These are phyloP conservation scores for Cichladusa arquata DNA, from an alignment of 2,113 vertebrate genomes.

Conservation along the genomic window DNA sequence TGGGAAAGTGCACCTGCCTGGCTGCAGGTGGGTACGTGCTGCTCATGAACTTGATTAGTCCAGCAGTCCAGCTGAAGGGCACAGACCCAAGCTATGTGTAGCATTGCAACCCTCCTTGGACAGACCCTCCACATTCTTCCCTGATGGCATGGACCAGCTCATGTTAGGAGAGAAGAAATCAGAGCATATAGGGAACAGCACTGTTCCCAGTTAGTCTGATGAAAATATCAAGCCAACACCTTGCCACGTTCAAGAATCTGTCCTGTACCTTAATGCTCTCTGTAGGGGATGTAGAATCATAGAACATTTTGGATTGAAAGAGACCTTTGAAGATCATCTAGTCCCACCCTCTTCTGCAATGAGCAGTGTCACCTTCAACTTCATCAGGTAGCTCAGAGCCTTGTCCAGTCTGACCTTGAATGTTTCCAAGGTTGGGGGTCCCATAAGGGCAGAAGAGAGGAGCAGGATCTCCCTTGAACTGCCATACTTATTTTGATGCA, in stretches of 20 bases:
- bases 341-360: not conserved
- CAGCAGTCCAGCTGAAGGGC: not conserved
- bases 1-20: not conserved
- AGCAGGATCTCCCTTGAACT: not conserved
- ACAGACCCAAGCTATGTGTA: not conserved
- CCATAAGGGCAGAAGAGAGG: not conserved
- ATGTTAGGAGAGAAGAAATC: not conserved
- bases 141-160: not conserved
- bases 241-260: not conserved
- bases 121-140: not conserved
- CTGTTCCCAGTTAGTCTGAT: not conserved
- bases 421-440: not conserved
- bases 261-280: not conserved
- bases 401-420: not conserved
- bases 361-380: not conserved
- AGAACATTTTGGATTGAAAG: not conserved
- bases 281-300: not conserved
- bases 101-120: not conserved
- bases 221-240: not conserved
- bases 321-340: not conserved
- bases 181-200: fast-evolving
- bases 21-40: not conserved
- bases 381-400: not conserved
- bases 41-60: not conserved
- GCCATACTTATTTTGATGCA: not conserved